A percentile compares a stretch with the other conserved stretches of the same genome.
phyloP scores from a whole-genome alignment of 1,140 invertebrate genomes.

The Microvelia longipes region DNA sequence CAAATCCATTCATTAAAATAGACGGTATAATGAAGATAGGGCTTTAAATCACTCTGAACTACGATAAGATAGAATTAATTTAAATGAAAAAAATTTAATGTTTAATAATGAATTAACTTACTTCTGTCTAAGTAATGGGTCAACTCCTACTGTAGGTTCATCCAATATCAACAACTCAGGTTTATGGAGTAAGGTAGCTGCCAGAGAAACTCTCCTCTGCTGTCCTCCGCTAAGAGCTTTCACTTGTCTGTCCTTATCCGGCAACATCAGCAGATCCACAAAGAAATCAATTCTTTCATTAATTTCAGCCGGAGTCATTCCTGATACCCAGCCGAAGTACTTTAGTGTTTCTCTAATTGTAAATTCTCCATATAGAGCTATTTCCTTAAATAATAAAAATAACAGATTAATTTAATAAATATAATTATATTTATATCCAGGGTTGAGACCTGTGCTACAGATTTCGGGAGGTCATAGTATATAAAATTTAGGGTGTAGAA shows the following conservation, averaged over 20 bases:
- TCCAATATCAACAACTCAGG: conserved; percentile 81
- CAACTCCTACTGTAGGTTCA: conserved; percentile 83
- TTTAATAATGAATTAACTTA: no score
- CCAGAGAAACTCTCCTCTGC: conserved; percentile 72
- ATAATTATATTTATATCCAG: neutral
- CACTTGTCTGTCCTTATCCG: conserved; percentile 65
- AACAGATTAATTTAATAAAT: neutral
- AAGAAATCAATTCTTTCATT: conserved; percentile 70
- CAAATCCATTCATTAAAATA: no score
- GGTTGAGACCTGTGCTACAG: no score
- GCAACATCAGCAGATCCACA: conserved; percentile 74
- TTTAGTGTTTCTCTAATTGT: conserved; percentile 87
- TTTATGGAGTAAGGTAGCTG: conserved; percentile 69
- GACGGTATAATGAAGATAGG: no score
- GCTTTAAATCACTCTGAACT: no score
- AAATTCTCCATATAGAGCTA: conserved; percentile 86
- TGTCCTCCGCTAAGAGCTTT: conserved; percentile 83
- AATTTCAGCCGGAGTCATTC: conserved; percentile 68
- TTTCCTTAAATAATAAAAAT: conserved; percentile 68
- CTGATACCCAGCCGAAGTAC: conserved; percentile 93
- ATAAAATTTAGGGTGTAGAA: no score
- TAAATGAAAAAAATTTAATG: no score
- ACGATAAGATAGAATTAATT: no score
- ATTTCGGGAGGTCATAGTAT: no score
- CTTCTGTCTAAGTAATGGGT: conserved; percentile 75